Evolutionary conservation across 2,888 invertebrate genomes (phyloP).

Genomic region (Pachydiplax longipennis): DNA sequence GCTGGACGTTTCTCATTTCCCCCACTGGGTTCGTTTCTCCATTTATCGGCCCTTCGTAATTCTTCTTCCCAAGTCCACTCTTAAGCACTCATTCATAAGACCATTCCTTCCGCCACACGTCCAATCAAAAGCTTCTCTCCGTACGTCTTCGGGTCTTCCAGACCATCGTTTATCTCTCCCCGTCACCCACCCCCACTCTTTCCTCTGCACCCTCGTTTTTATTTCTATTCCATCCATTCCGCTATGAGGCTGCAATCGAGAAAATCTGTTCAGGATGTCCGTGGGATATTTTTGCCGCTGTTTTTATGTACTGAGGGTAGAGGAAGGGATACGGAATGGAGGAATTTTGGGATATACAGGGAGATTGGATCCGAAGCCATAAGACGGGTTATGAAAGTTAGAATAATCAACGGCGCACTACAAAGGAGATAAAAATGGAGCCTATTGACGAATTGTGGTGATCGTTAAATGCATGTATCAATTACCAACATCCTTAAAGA

Average conservation of each 20-base stretch:
- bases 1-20: background rate
- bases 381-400: background rate
- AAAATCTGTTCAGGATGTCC: background rate
- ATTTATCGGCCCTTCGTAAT: background rate
- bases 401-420: background rate
- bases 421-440: too few species aligned
- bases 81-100: background rate
- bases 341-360: background rate
- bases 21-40: background rate
- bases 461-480: too few species aligned
- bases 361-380: background rate
- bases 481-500: too few species aligned
- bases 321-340: too few species aligned
- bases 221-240: background rate
- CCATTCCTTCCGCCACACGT: slow-evolving; percentile 38
- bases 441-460: too few species aligned
- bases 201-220: background rate
- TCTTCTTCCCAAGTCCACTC: background rate
- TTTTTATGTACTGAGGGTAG: background rate
- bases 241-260: background rate
- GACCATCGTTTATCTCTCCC: background rate
- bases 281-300: background rate
- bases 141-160: background rate
- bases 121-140: background rate
- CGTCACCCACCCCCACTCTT: background rate